Base-by-base conservation (phyloP, 2,797 vertebrate species). In the Sebastolobus altivelis region DNA sequence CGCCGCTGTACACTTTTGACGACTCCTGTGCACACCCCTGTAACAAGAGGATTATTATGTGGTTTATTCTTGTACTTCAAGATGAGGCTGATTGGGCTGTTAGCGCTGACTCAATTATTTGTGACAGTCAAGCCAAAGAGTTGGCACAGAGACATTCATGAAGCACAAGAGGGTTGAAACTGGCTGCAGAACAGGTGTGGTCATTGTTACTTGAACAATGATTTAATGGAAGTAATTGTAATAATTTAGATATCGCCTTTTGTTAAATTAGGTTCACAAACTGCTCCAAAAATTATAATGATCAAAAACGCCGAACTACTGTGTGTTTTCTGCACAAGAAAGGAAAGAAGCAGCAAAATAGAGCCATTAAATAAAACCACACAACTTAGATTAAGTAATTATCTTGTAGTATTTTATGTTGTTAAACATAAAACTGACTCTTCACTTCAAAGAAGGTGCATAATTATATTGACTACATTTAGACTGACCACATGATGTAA, bases 1-100 rank as follows among this genome's bases (percentile, higher is more conserved):
- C n/a, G 25, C 8, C 22, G 8, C 5, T 29, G 5, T 69, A 14
- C 22, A 22, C 31, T 22, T 46, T 52, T 67, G 49, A 61, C 25
- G 8, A 27, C 13, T 61, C 63, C 8, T 14, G 18, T 31, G 7
- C 55, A 83, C 74, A 75, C 55, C 61, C 46, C 10, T 55, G 13
- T 68, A 65, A 77, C 25, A 11, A 8, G 2, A 16, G 16, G 16
- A 27, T 52, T 31, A 55, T 49, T 18, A 38, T 65, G 35, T 65
- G 25, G 10, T 59, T 60, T 29, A 35, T 37, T 59, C 14, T 61
- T 52, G 68, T 63, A 38, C 68, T 76, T 70, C 46, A 78, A 54
- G 66, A 69, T 62, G 22, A 16, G 33, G 43, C 40, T 65, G 55
- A 77, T 22, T 52, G 52, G 18, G 31, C 55, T 33, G 38, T 68